phyloP scores from a whole-genome alignment of 2,888 invertebrate genomes.

The Sinotaia quadrata region DNA sequence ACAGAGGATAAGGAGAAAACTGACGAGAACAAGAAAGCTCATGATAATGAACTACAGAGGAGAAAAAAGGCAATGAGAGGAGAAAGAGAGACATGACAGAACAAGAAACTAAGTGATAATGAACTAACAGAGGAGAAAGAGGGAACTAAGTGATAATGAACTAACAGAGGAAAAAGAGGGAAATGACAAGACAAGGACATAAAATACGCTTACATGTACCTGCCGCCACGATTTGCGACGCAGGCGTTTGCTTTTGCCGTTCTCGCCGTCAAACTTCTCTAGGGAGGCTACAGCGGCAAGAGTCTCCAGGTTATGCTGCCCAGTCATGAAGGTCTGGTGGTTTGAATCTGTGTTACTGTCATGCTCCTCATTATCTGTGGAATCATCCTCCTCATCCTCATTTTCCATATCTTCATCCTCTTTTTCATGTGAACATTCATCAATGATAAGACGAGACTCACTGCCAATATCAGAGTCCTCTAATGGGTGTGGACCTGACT shows the following conservation, averaged over 20 bases:
- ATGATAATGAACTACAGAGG: too few species aligned
- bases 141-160: too few species aligned
- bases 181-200: not conserved
- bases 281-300: conserved; percentile 52
- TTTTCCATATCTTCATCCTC: conserved; percentile 25
- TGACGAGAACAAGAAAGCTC: too few species aligned
- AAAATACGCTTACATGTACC: conserved; percentile 41
- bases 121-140: too few species aligned
- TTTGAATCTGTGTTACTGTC: conserved; percentile 14
- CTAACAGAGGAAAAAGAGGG: too few species aligned
- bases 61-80: too few species aligned
- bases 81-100: too few species aligned
- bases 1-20: too few species aligned
- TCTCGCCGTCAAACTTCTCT: conserved; percentile 35
- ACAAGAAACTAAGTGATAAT: too few species aligned
- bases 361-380: not conserved
- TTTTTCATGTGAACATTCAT: conserved; percentile 7
- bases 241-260: conserved; percentile 50
- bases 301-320: conserved; percentile 55
- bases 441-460: conserved; percentile 21
- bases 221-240: conserved; percentile 71
- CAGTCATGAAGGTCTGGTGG: conserved; percentile 7
- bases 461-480: conserved; percentile 19
- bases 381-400: conserved; percentile 11
- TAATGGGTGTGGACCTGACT: conserved; percentile 4